Percentiles rank a stretch among this genome's conserved stretches.
These are phyloP conservation scores for Buathra laborator DNA, from an alignment of 2,888 invertebrate genomes.

Conservation along the genomic window DNA sequence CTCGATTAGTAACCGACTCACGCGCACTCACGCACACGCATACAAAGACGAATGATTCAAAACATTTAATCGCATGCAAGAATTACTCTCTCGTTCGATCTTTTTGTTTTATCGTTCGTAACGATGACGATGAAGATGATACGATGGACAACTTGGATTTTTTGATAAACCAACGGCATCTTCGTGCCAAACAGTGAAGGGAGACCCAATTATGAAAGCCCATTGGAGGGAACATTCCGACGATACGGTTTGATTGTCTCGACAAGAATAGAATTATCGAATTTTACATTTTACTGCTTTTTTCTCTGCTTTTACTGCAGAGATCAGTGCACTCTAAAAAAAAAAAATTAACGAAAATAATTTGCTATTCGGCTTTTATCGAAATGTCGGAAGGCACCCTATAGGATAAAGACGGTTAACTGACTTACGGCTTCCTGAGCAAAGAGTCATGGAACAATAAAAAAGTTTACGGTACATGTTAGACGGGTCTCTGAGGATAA, in stretches of 20 bases:
- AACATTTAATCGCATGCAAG: conserved; percentile 50
- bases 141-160: not conserved
- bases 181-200: conserved; percentile 18
- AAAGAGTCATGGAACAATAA: conserved; percentile 83
- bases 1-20: conserved; percentile 54
- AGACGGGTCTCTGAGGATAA: conserved; percentile 55
- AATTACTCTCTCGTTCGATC: conserved; percentile 48
- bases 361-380: conserved; percentile 44
- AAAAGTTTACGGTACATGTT: conserved; percentile 71
- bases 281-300: conserved; percentile 9
- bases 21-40: conserved; percentile 25
- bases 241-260: conserved; percentile 57
- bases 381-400: conserved; percentile 65
- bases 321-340: conserved; percentile 31
- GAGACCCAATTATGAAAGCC: conserved; percentile 42
- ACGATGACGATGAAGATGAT: conserved; percentile 49
- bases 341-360: not conserved
- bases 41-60: conserved; percentile 53
- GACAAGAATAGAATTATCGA: conserved; percentile 52
- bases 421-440: conserved; percentile 92
- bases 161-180: not conserved
- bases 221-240: conserved; percentile 70
- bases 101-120: conserved; percentile 18
- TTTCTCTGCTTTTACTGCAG: too few species aligned
- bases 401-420: conserved; percentile 73